Evolutionary conservation across 2,797 vertebrate genomes (phyloP), one percentile per base, ranked within the genome.

Genomic region (Sphaeramia orbicularis): DNA sequence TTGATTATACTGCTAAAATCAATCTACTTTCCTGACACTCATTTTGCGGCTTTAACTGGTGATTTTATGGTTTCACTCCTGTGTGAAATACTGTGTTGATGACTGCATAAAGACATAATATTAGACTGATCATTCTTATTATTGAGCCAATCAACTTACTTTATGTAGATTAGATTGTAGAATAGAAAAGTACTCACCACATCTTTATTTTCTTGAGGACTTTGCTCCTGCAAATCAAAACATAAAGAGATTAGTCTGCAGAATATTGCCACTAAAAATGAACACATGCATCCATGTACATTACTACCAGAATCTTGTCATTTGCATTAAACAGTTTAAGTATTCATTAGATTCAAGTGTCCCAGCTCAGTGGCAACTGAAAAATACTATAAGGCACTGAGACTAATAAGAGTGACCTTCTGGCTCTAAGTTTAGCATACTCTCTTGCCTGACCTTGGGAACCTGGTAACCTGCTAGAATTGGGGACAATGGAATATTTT

Each of bases 201-300:
- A 12, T 90, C 89, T 82, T 89, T 91, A 65, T 40, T 86, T 66
- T 86, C 91, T 79, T 91, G 91, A 67, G 88, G 48, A 72, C 87
- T 83, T 81, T 88, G 88, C 47, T 91, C 89, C 92, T 93, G 86
- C 55, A 81, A 78, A 44, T 13, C 3, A 78, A 57, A 49, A 83
- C 6, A 82, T 6, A 0, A 38, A 65, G 21, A 58, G 51, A 65
- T 72, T 40, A 79, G 44, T 75, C 21, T 53, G 5, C 2, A 3
- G 35, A 59, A 59, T 47, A 30, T 43, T 6, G 6, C 18, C 18
- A 8, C 14, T 18, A 37, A 54, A 19, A 42, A 30, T 4, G 6
- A 0, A 63, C 15, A 6, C 35, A 15, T 32, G 42, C 11, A 11
- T 6, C 3, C 24, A 27, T 16, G n/a, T 6, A 19, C 6, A 14